Conservation (phyloP, 1,140 invertebrate genomes). For the Zaprionus lachaisei region DNA sequence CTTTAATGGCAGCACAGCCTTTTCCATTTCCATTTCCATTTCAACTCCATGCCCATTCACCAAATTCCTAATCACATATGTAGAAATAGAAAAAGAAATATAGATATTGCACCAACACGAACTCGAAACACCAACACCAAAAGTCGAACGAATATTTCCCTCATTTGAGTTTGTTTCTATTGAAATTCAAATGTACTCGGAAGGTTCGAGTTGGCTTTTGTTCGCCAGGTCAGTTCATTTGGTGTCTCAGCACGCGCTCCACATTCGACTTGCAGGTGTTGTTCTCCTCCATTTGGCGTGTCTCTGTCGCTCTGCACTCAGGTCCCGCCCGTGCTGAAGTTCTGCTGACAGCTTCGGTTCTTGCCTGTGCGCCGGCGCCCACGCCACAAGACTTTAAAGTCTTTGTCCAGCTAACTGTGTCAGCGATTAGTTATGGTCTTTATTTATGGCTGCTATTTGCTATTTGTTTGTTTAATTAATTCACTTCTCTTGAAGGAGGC, state of each 20-base stretch:
- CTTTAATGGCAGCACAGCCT: slow-evolving; percentile 27
- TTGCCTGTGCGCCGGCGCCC: slow-evolving; percentile 54
- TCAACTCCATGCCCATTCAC: slow-evolving; percentile 19
- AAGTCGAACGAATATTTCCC: background rate
- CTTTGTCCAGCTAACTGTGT: slow-evolving; percentile 76
- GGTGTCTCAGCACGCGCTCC: slow-evolving; percentile 58
- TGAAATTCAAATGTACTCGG: slow-evolving; percentile 35
- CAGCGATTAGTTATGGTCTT: slow-evolving; percentile 76
- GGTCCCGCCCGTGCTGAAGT: slow-evolving; percentile 47
- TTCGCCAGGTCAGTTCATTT: slow-evolving; percentile 46
- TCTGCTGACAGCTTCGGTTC: slow-evolving; percentile 59
- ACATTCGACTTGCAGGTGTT: slow-evolving; percentile 66
- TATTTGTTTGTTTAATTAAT: slow-evolving; percentile 77
- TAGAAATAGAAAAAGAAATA: slow-evolving; percentile 4
- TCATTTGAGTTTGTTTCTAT: slow-evolving; percentile 43
- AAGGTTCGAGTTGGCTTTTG: slow-evolving; percentile 28
- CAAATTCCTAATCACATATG: slow-evolving; percentile 1
- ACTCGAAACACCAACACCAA: background rate
- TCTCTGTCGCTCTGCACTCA: background rate
- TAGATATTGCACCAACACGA: background rate
- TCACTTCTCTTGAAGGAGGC: slow-evolving; percentile 14
- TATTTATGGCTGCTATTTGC: slow-evolving; percentile 73
- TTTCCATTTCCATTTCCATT: slow-evolving; percentile 23
- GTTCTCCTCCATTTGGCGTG: slow-evolving; percentile 5
- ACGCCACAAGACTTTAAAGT: slow-evolving; percentile 61